Conservation (phyloP, 2,113 vertebrate genomes). For the Epinephelus lanceolatus region DNA sequence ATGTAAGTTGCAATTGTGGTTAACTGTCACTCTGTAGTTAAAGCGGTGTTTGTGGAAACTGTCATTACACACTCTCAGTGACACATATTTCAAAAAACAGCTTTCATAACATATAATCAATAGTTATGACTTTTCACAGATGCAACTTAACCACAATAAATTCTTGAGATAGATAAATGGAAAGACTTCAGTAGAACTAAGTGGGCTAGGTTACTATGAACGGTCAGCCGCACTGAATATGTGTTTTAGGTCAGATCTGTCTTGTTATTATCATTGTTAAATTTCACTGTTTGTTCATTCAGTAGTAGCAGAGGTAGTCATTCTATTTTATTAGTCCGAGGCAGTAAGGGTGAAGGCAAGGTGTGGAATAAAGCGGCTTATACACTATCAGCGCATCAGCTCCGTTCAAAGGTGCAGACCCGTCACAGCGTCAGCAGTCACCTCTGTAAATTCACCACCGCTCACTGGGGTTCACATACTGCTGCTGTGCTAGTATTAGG, state of each 20-base stretch:
- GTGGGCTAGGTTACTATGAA: background rate
- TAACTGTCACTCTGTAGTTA: constrained; percentile 5
- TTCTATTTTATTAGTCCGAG: constrained; percentile 24
- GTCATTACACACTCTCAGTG: background rate
- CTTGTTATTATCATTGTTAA: background rate
- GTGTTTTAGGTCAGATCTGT: constrained; percentile 5
- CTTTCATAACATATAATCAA: constrained; percentile 8
- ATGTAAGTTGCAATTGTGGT: constrained; percentile 13
- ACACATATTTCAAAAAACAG: background rate
- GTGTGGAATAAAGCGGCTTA: constrained; percentile 25
- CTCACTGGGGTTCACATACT: constrained; percentile 26
- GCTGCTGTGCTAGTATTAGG: constrained; percentile 29
- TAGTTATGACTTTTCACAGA: constrained; percentile 9
- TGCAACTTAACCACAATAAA: background rate
- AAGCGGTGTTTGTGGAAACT: constrained; percentile 1
- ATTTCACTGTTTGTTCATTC: constrained; percentile 2
- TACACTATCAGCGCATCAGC: constrained; percentile 33
- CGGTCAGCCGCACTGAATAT: background rate
- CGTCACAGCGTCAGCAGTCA: constrained; percentile 62
- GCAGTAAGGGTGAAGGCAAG: constrained; percentile 27
- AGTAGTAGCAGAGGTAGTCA: background rate
- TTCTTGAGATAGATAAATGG: background rate
- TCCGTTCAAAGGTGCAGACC: constrained; percentile 46
- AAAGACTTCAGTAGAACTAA: background rate
- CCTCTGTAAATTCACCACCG: constrained; percentile 58